phyloP scores from a whole-genome alignment of 2,113 vertebrate genomes.

The Oplegnathus fasciatus region DNA sequence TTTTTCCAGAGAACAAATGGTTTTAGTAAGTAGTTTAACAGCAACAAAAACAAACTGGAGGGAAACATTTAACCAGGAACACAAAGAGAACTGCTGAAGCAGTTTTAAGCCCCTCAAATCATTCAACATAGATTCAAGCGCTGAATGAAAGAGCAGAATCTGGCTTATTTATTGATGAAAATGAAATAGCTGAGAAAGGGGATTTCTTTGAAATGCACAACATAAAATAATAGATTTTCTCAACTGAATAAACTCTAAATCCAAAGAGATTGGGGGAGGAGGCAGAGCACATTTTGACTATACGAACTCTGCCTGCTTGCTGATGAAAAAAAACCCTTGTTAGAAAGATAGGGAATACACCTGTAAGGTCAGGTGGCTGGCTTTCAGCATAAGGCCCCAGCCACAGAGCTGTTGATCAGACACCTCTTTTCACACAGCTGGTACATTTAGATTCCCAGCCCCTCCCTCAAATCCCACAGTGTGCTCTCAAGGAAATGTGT shows the following conservation, averaged over 20 bases:
- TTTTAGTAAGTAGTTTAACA: constrained; percentile 74
- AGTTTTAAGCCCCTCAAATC: constrained; percentile 77
- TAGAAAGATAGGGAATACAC: constrained; percentile 63
- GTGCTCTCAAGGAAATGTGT: constrained; percentile 85
- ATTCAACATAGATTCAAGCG: constrained; percentile 75
- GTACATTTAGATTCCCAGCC: constrained; percentile 79
- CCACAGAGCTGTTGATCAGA: constrained; percentile 78
- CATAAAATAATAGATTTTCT: constrained; percentile 78
- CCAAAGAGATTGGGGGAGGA: constrained; percentile 50
- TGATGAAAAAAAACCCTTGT: constrained; percentile 34
- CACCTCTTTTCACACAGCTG: constrained; percentile 77
- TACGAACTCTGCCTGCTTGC: constrained; percentile 24
- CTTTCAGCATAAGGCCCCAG: constrained; percentile 68
- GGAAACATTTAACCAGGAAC: constrained; percentile 80
- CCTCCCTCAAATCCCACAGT: constrained; percentile 83
- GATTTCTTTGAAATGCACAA: constrained; percentile 79
- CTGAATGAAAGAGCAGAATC: constrained; percentile 73
- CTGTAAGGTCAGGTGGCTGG: constrained; percentile 76
- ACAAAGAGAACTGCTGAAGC: constrained; percentile 79
- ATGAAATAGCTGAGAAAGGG: constrained; percentile 78
- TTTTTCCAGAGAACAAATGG: constrained; percentile 67
- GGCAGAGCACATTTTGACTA: constrained; percentile 50
- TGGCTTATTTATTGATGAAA: constrained; percentile 84
- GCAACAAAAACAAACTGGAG: constrained; percentile 79
- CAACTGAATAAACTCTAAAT: constrained; percentile 65